Evolutionary conservation across 2,797 vertebrate species (phyloP), one percentile per base, ranked within the genome.

Genomic region (Falco biarmicus): DNA sequence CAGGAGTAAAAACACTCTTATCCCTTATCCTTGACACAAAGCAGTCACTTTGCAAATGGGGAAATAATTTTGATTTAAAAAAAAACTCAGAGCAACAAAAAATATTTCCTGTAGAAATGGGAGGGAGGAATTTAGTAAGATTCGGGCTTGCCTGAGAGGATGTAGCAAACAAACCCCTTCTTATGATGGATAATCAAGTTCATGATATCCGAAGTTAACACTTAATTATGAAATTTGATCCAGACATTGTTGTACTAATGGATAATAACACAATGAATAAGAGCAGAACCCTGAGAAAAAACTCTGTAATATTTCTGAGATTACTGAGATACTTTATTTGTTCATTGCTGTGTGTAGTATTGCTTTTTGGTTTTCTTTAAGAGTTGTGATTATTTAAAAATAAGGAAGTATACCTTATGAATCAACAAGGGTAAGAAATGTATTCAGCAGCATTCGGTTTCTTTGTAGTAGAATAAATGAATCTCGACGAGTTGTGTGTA

Each of bases 311-410:
- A 29, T 80, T 29, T 14, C 31, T 1, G 4, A 41, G 73, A 19
- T 31, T 5, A 25, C 68, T 54, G 86, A 53, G 17, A 22, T n/a
- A 0, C 61, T 92, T 75, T 34, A 15, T 91, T 95, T 82, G 82
- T 45, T 71, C 48, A 50, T 4, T 41, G 32, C 11, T 73, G 48
- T 45, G 59, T 26, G 3, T 29, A 75, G 26, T 11, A 8, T 45
- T 86, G 61, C 41, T 88, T 83, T 68, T 54, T 64, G 59, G 5
- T 32, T 78, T 73, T 65, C 90, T 84, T 59, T 59, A 88, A 60
- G 56, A 26, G 77, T 60, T 90, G 83, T 91, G 95, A 56, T 96
- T 93, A 75, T 60, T 69, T 87, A 60, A 89, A 95, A 94, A 96
- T 21, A 74, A 91, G 93, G 94, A 95, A 96, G 83, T 63, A 15